Conservation (phyloP, 2,888 invertebrate genomes). For the Halictus quadricinctus region DNA sequence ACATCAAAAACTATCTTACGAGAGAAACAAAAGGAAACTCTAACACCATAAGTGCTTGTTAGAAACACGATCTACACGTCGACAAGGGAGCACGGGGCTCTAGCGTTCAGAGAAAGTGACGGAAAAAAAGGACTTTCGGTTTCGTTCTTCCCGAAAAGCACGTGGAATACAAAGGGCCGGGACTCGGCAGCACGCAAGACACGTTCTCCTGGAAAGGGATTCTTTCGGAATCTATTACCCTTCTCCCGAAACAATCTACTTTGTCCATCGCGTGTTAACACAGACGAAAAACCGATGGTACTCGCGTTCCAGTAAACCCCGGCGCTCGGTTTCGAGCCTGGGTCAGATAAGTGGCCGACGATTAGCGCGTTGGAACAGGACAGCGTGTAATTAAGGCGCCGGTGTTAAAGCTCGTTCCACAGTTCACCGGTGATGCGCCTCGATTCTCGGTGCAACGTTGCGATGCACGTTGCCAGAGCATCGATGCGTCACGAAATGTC, state of each 20-base stretch:
- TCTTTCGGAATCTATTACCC: slow-evolving; percentile 12
- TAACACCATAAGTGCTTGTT: neutral
- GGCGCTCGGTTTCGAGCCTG: slow-evolving; percentile 20
- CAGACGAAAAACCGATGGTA: slow-evolving; percentile 3
- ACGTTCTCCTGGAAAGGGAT: neutral
- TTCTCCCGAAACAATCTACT: slow-evolving; percentile 13
- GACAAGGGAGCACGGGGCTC: neutral
- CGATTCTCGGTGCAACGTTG: slow-evolving; percentile 35
- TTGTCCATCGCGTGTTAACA: slow-evolving; percentile 19
- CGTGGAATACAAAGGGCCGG: neutral
- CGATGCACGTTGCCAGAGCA: slow-evolving; percentile 32
- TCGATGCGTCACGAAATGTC: slow-evolving; percentile 65
- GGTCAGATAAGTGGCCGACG: slow-evolving; percentile 41
- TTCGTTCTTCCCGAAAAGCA: neutral
- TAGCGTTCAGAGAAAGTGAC: neutral
- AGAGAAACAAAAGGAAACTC: neutral
- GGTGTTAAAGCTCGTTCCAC: slow-evolving; percentile 48
- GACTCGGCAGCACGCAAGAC: neutral
- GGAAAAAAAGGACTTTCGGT: neutral
- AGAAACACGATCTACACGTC: neutral
- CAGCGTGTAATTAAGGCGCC: slow-evolving; percentile 58
- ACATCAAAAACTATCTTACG: no score
- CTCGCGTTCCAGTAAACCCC: slow-evolving; percentile 10
- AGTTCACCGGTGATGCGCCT: slow-evolving; percentile 48
- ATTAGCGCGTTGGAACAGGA: slow-evolving; percentile 50